Conservation (phyloP, 2,888 invertebrate species). For the Spilosoma lubricipeda region DNA sequence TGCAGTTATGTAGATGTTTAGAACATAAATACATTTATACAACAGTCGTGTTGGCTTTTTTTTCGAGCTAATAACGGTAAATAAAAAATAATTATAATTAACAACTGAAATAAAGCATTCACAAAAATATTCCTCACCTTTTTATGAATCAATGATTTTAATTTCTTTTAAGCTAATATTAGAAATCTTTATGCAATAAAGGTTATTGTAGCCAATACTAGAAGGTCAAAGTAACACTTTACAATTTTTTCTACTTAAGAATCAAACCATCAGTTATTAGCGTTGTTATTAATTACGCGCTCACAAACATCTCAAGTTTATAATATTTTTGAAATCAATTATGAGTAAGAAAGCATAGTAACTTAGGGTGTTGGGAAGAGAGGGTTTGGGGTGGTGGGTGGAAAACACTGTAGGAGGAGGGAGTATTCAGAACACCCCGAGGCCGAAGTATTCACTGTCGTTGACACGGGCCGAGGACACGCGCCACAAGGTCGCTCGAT, state of each 20-base stretch:
- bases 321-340: constrained; percentile 66
- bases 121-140: neutral
- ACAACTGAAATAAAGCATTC: neutral
- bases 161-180: neutral
- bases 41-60: neutral
- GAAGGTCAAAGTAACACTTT: neutral
- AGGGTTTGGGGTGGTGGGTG: constrained; percentile 33
- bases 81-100: neutral
- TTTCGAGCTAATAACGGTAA: neutral
- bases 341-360: constrained; percentile 42
- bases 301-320: constrained; percentile 44
- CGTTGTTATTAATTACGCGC: constrained; percentile 3
- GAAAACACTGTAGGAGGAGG: constrained; percentile 42
- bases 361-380: constrained; percentile 44
- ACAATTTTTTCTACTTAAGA: neutral
- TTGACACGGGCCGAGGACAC: constrained; percentile 82
- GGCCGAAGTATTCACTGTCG: constrained; percentile 73
- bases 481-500: constrained; percentile 74
- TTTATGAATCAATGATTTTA: neutral
- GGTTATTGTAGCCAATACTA: neutral
- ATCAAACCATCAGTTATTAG: neutral
- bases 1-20: too few species aligned
- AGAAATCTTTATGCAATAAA: neutral
- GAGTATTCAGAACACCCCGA: constrained; percentile 62
- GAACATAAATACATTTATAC: too few species aligned